Conservation (phyloP, 1,140 invertebrate genomes). For the Lepidurus couesii region DNA sequence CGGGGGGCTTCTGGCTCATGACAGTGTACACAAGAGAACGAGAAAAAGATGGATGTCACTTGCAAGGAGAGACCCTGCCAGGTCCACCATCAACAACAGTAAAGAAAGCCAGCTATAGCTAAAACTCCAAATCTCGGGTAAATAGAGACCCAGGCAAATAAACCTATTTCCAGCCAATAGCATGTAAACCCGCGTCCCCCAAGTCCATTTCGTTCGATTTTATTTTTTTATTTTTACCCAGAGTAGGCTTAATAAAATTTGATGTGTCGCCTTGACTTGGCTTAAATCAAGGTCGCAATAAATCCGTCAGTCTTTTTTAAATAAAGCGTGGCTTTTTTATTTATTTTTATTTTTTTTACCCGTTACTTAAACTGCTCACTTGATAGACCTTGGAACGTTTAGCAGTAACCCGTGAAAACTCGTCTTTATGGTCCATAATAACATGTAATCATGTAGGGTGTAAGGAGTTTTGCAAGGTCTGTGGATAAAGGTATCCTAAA, state of each 20-base stretch:
- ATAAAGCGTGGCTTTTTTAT: neutral
- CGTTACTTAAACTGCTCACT: neutral
- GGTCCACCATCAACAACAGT: slow-evolving; percentile 13
- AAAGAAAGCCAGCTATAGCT: neutral
- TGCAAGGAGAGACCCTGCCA: slow-evolving; percentile 13
- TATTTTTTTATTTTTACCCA: neutral
- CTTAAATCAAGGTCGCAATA: slow-evolving; percentile 13
- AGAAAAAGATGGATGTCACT: slow-evolving; percentile 22
- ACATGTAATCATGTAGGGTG: slow-evolving; percentile 13
- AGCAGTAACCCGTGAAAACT: neutral
- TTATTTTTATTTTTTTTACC: neutral
- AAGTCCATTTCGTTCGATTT: neutral
- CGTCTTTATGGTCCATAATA: slow-evolving; percentile 9
- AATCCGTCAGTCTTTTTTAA: neutral
- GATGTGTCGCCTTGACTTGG: neutral
- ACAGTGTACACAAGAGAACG: slow-evolving; percentile 9
- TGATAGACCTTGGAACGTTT: slow-evolving; percentile 15
- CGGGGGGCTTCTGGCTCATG: slow-evolving; percentile 4
- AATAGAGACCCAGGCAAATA: slow-evolving; percentile 13
- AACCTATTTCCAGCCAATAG: neutral
- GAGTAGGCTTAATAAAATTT: neutral
- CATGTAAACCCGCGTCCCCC: neutral
- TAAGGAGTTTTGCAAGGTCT: neutral
- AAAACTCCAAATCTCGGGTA: neutral
- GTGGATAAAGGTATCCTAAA: neutral